phyloP scores from a whole-genome alignment of 2,797 vertebrate genomes.

The Danio choprae region DNA sequence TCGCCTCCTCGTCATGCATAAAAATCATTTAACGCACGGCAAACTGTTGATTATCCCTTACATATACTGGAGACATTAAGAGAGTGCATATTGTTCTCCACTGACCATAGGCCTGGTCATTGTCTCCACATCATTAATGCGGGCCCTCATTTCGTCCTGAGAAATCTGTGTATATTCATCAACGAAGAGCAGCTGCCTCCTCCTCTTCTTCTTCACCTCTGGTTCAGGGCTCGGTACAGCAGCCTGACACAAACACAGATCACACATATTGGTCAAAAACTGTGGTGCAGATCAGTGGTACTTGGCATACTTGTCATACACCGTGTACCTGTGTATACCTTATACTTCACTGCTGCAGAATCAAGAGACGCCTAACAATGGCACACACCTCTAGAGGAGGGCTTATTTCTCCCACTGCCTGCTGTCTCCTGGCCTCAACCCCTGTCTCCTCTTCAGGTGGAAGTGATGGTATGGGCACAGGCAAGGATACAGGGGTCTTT shows the following conservation, averaged over 20 bases:
- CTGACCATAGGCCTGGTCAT: constrained; percentile 64
- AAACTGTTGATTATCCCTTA: too few relatives aligned
- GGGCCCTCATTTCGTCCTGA: constrained; percentile 62
- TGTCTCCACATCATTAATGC: constrained; percentile 57
- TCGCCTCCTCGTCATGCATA: too few relatives aligned
- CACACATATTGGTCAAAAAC: too few relatives aligned
- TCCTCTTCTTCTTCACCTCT: constrained; percentile 59
- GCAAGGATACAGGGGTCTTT: constrained; percentile 60
- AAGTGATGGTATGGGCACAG: constrained; percentile 32
- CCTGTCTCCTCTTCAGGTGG: background rate
- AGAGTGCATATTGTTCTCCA: background rate
- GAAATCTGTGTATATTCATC: constrained; percentile 75
- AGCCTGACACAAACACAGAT: constrained; percentile 2
- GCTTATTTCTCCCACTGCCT: constrained; percentile 10
- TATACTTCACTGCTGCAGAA: background rate
- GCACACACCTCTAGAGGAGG: constrained; percentile 52
- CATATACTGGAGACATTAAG: background rate
- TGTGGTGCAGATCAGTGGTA: too few relatives aligned
- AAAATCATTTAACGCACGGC: too few relatives aligned
- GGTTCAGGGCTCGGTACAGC: constrained; percentile 49
- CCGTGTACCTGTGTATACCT: too few relatives aligned
- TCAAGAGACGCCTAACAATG: constrained; percentile 5
- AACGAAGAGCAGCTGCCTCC: constrained; percentile 76
- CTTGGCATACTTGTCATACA: too few relatives aligned
- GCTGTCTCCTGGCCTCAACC: background rate